Evolutionary conservation across 1,140 invertebrate genomes (phyloP), one percentile per base, ranked within the genome.

Genomic region (Eriocheir sinensis): DNA sequence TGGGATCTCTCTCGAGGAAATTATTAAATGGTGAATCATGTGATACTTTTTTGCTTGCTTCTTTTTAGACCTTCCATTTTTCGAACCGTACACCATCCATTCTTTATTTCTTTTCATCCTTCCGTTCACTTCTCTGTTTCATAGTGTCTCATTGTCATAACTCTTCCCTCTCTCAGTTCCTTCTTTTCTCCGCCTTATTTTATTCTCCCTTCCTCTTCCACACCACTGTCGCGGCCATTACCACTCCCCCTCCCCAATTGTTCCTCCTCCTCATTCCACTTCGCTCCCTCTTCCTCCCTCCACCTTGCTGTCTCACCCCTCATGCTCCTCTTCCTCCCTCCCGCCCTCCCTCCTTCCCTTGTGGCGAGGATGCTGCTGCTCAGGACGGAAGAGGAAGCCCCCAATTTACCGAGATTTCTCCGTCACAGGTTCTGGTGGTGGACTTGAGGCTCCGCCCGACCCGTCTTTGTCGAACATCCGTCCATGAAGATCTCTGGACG

Each of bases 321-420:
- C 30, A 32, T 36, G 80, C 91, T 40, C 60, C 72, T 36, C 36
- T 36, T 30, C 90, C 90, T 27, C 30, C 89, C 41, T 27, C 38
- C 34, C 2, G 6, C 41, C 88, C n/a, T 0, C 27, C 27, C 89
- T 32, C 53, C 41, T 48, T 6, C 32, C 89, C 48, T 36, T 27
- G 32, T 91, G 89, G 48, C 44, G 44, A 34, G 91, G 91, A 93
- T 92, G 83, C 88, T 90, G 88, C 38, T 88, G 88, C 48, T 90
- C 89, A 36, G 72, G 91, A 44, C 80, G 91, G 91, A 93, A 93
- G 91, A 93, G 91, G 91, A 93, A 93, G 91, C 91, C 91, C 79
- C 91, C 91, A 93, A 93, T 93, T 93, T 93, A 93, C 91, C 36
- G 91, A 93, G 91, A 93, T 93, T 93, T 93, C 91, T 93, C 91